These are phyloP conservation scores for Dichetophora obliterata DNA, from an alignment of 2,888 invertebrate species.

Conservation along the genomic window DNA sequence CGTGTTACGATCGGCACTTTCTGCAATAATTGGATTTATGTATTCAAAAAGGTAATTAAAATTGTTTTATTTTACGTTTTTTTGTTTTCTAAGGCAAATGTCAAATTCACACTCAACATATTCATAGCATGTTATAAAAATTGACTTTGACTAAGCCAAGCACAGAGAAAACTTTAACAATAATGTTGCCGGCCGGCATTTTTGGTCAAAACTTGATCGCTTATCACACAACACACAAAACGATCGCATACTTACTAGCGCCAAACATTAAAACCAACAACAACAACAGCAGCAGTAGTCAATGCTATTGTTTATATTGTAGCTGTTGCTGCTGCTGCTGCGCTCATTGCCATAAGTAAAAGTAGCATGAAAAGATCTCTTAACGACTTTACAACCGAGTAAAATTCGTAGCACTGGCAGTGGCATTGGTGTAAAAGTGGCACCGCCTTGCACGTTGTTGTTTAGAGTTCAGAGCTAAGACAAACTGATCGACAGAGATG, in stretches of 20 bases:
- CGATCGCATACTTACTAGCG: slow-evolving; percentile 28
- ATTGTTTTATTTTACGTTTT: neutral
- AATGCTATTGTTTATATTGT: neutral
- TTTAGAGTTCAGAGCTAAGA: neutral
- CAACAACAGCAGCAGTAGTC: neutral
- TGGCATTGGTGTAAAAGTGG: slow-evolving; percentile 1
- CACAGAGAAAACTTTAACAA: too few relatives aligned
- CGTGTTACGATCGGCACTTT: slow-evolving; percentile 9
- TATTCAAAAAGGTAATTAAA: slow-evolving; percentile 57
- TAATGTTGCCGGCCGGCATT: slow-evolving; percentile 49
- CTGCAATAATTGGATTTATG: slow-evolving; percentile 50
- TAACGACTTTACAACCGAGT: neutral
- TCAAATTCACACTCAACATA: slow-evolving; percentile 44
- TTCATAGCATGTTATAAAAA: slow-evolving; percentile 3
- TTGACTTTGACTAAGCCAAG: too few relatives aligned
- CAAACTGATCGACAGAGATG: neutral
- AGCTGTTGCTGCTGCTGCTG: neutral
- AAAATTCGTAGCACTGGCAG: neutral
- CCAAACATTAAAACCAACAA: neutral
- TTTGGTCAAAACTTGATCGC: slow-evolving; percentile 45
- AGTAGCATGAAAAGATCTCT: slow-evolving; percentile 6
- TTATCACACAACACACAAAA: slow-evolving; percentile 18
- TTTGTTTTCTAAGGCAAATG: slow-evolving; percentile 1
- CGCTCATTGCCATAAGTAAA: slow-evolving; percentile 14
- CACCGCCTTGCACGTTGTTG: neutral